Percentiles rank a stretch among this genome's conserved stretches.
phyloP scores from a whole-genome alignment of 2,888 invertebrate genomes.

The Pterobdella sp. region DNA sequence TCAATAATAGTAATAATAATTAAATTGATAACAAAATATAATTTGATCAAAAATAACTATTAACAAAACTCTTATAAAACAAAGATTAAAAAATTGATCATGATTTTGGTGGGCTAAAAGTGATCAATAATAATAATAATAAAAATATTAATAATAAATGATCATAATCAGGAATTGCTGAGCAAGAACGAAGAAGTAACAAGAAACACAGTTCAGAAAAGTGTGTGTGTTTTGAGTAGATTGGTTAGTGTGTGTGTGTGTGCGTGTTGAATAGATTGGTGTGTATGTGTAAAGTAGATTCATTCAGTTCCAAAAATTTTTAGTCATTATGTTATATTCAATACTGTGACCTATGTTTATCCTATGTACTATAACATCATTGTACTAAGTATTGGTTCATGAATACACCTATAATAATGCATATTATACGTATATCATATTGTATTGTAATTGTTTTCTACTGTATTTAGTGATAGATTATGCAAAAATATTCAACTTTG shows the following conservation, averaged over 20 bases:
- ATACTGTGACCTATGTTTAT: neutral
- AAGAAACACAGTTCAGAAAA: slow-evolving; percentile 92
- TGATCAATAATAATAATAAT: neutral
- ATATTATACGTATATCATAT: too few relatives aligned
- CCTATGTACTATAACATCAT: neutral
- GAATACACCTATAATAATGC: neutral
- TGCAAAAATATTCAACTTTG: too few relatives aligned
- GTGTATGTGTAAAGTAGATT: neutral
- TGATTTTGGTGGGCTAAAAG: neutral
- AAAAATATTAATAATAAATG: neutral
- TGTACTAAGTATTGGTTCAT: neutral
- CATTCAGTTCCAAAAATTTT: neutral
- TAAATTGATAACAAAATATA: neutral
- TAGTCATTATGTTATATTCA: neutral
- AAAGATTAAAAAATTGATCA: neutral
- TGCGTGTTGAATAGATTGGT: too few relatives aligned
- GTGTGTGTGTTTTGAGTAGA: slow-evolving; percentile 85
- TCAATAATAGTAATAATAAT: neutral
- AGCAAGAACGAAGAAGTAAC: slow-evolving; percentile 90
- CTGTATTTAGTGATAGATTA: too few relatives aligned
- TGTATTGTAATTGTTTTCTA: too few relatives aligned
- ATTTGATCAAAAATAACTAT: neutral
- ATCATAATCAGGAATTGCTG: slow-evolving; percentile 67
- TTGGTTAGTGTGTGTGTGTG: slow-evolving; percentile 51
- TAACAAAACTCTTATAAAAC: neutral